Base-by-base conservation (phyloP, 2,797 vertebrate species). In the Craterocephalus amniculus region DNA sequence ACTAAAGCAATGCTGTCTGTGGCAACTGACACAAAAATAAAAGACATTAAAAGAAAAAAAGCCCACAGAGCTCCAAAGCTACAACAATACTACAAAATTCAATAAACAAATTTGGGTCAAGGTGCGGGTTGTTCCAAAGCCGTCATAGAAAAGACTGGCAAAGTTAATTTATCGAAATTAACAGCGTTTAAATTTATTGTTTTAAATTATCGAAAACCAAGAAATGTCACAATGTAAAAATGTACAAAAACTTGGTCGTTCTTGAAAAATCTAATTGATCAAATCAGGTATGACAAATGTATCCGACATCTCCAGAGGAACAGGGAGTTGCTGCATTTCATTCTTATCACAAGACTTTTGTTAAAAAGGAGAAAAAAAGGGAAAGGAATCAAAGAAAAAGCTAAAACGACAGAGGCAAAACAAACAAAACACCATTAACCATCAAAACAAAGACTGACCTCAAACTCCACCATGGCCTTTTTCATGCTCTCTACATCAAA, bases 401-500 rank as follows among this genome's bases (percentile, higher is more conserved):
- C 2, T 54, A 14, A 29, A 29, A 16, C 24, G 6, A 54, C 13
- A 54, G 14, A 29, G 3, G 22, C 1, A 16, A 29, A 54, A 26
- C 14, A 48, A 6, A 48, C 16, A 16, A 58, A 34, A 59, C 11
- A 57, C 7, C 14, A 20, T 10, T 36, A 27, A 71, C 29, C 22
- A 34, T 12, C 1, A 9, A 70, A 73, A 67, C 3, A 4, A 70
- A 10, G 6, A 66, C 29, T 65, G 7, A 98, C 98, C 96, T 99
- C 98, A 81, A 98, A 99, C 87, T 99, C 98, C 89, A 99, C 98
- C 97, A 99, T 97, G 45, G 98, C 98, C 81, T 99, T 99, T 92
- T 99, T 99, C 98, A 99, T 99, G 91, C 97, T 99, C 75, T 99
- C 98, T 71, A 99, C 97, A 58, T 99, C 98, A 76, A 99, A 99